Base-by-base conservation (phyloP, 1,140 invertebrate species). In the Octopus sinensis region DNA sequence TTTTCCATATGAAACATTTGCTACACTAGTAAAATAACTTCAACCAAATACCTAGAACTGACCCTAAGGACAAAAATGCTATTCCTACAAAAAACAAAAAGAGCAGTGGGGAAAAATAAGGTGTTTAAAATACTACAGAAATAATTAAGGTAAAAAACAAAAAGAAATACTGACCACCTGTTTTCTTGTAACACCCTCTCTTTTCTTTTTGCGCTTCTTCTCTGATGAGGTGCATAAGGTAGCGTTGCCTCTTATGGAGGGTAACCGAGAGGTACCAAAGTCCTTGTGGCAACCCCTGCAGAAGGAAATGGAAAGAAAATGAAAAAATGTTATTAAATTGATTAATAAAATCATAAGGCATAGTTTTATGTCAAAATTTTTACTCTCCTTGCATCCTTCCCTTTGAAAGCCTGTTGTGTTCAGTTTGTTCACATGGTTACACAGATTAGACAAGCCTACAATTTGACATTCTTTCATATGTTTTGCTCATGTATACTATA, bases 241-340 rank as follows among this genome's bases (percentile, higher is more conserved):
- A 84, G 17, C 88, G 85, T 73, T 88, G 90, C n/a, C 88, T 85
- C 68, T 88, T 85, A 82, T 88, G 86, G 5, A 91, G 79, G 23
- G 89, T 88, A 7, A 91, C 89, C n/a, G 89, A 88, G 23, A 91
- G 79, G 81, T 85, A 91, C 90, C 90, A 91, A 52, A 91, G 81
- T 79, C 86, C 84, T 76, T 89, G 87, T 7, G 90, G 88, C 80
- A 91, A 89, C 78, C 86, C 87, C 90, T 91, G 83, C 43, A 86
- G 86, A 73, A n/a, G 13, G 30, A 73, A 73, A 73, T 6, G 0
- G 30, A 73, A 73, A 73, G 17, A 62, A 9, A 62, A 12, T 62
- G 17, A 62, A 62, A 12, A 43, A 43, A 43, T 43, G 30, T 43
- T 43, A 43, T 43, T 43, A 43, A 43, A 43, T 43, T 43, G 30